Percentiles rank a stretch among this genome's conserved stretches.
Evolutionary conservation across 1,140 invertebrate genomes (phyloP).

Genomic region (Drosophila leontia): DNA sequence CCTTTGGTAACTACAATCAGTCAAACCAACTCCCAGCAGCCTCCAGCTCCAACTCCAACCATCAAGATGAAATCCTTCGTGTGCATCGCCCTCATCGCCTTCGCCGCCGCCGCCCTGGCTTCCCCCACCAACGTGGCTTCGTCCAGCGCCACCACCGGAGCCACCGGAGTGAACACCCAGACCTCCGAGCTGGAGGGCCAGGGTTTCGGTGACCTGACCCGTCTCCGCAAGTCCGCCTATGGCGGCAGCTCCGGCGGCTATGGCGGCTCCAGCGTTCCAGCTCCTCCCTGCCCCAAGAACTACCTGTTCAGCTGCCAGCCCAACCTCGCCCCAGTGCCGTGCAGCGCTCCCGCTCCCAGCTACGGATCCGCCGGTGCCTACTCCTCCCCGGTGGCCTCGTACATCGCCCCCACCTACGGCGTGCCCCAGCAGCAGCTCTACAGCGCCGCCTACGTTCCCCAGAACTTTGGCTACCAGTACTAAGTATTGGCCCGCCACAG

Average conservation of each 20-base stretch:
- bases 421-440: constrained; percentile 66
- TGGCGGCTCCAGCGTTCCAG: constrained; percentile 62
- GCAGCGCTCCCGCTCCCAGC: constrained; percentile 62
- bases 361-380: constrained; percentile 75
- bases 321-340: constrained; percentile 74
- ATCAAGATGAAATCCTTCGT: constrained; percentile 77
- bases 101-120: constrained; percentile 62
- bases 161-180: constrained; percentile 33
- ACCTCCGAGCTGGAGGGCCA: constrained; percentile 59
- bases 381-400: constrained; percentile 66
- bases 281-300: constrained; percentile 79
- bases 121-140: constrained; percentile 41
- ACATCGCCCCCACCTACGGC: constrained; percentile 63
- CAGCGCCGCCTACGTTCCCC: constrained; percentile 54
- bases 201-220: constrained; percentile 66
- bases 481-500: constrained; percentile 9
- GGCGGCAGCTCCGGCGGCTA: constrained; percentile 71
- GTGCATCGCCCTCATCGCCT: constrained; percentile 68
- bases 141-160: constrained; percentile 16
- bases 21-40: constrained; percentile 29
- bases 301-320: constrained; percentile 82
- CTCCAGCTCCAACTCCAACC: constrained; percentile 18
- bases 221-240: constrained; percentile 74
- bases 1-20: constrained; percentile 60
- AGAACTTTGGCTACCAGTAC: constrained; percentile 59